Evolutionary conservation across 2,113 vertebrate genomes (phyloP).

Genomic region (Calypte anna): DNA sequence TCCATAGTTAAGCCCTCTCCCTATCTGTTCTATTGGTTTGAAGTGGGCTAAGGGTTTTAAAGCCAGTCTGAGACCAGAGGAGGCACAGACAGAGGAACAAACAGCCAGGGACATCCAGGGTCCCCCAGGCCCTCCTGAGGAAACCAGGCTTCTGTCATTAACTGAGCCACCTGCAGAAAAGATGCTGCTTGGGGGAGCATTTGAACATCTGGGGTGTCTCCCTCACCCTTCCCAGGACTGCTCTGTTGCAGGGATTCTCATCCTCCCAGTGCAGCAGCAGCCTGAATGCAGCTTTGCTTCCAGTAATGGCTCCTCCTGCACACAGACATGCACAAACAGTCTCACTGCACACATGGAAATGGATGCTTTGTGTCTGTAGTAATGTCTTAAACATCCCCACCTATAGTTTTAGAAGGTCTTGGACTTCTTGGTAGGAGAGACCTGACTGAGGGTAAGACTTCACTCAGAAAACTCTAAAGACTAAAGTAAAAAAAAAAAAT

Average conservation of each 20-base stretch:
- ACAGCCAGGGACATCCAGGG: neutral
- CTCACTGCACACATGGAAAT: neutral
- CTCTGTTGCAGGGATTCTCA: neutral
- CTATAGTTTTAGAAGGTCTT: neutral
- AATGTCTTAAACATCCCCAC: neutral
- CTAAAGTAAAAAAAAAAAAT: neutral
- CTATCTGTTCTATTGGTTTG: neutral
- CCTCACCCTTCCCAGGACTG: neutral
- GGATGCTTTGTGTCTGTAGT: neutral
- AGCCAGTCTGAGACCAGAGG: neutral
- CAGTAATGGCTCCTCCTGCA: neutral
- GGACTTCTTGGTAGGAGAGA: neutral
- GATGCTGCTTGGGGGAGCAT: neutral
- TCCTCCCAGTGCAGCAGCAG: neutral
- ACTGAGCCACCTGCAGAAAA: neutral
- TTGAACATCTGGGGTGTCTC: neutral
- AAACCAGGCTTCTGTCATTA: neutral
- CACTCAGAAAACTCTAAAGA: neutral
- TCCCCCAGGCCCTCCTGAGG: neutral
- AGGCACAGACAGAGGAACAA: neutral
- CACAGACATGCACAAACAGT: accelerated
- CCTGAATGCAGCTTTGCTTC: neutral
- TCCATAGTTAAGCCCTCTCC: neutral
- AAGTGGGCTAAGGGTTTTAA: neutral
- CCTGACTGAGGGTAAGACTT: neutral